Base-by-base conservation (phyloP, 30 jellyfish, hydroid and myxozoan genomes). In the Pseudorhiza aurosa region DNA sequence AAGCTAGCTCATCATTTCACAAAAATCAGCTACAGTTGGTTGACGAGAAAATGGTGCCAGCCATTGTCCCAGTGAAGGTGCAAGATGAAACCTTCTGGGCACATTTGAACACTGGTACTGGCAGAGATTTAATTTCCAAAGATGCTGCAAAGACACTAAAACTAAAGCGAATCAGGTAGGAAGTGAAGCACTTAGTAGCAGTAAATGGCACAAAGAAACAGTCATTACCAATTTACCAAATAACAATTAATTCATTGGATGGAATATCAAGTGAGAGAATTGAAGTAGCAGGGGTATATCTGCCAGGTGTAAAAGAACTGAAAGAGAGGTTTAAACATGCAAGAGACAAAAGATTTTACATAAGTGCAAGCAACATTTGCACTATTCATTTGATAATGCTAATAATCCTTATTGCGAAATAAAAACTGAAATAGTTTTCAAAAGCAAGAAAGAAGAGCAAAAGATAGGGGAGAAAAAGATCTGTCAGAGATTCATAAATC, bases 381-480 rank as follows among this genome's bases (percentile, higher is more conserved):
- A 28, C 72, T 10, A 58, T 58, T 28, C 72, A 58, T 28, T 28
- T 58, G 40, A 58, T 58, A n/a, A 10, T 58, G 72, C 44, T 88
- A 12, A 84, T 28, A 18, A 72, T 31, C 22, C 93, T 86, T 68
- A 73, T 60, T 49, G 62, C 30, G 26, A 75, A 75, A 33, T 84
- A 17, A 50, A 22, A 50, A 50, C 65, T 5, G 50, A 58, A 71
- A 4, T 65, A 19, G n/a, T 25, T 75, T 14, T 32, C 87, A 2
- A n/a, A n/a, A n/a, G n/a, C n/a, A n/a, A n/a, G n/a, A n/a, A n/a
- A n/a, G n/a, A n/a, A n/a, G 74, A 75, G 44, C 37, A 40, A 67
- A 60, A 58, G 78, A 60, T 44, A 75, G 81, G 88, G 67, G 80
- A 75, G 88, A 58, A 42, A 31, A 75, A 47, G 55, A 60, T 3